Percentiles rank a stretch among this genome's conserved stretches.
These are phyloP conservation scores for Girardinus metallicus DNA, from an alignment of 2,797 vertebrate genomes.

Conservation along the genomic window DNA sequence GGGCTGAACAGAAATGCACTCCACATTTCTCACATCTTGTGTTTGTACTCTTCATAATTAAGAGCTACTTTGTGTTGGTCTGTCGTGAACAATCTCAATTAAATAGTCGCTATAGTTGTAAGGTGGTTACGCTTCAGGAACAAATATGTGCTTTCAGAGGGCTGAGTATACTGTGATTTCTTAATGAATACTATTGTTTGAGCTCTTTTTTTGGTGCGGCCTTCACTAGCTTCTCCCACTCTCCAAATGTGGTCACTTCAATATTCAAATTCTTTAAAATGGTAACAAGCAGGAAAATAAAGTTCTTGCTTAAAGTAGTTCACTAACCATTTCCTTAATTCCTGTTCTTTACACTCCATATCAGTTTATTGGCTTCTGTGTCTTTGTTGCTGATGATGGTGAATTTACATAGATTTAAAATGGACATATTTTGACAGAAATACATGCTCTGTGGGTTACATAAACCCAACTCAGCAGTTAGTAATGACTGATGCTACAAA, in stretches of 20 bases:
- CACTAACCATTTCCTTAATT: background rate
- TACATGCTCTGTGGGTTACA: background rate
- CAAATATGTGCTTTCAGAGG: background rate
- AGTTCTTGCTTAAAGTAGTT: background rate
- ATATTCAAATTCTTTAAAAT: background rate
- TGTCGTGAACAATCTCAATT: background rate
- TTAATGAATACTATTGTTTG: background rate
- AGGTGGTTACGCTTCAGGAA: background rate
- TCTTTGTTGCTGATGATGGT: background rate
- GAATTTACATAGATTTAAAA: background rate
- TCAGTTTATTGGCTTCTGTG: background rate
- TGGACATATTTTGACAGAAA: background rate
- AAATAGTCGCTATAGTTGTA: background rate
- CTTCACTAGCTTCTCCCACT: background rate
- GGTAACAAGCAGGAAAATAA: background rate
- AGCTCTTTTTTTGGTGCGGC: background rate
- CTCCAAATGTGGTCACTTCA: background rate
- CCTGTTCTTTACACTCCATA: background rate
- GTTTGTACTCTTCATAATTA: background rate
- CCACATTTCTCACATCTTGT: background rate
- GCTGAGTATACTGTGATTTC: background rate
- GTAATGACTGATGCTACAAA: background rate
- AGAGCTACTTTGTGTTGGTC: background rate
- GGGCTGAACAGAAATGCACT: background rate
- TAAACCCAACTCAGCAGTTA: background rate